Percentiles rank a stretch among this genome's conserved stretches.
phyloP scores from a whole-genome alignment of 2,113 vertebrate species.

The Halcyon senegalensis region DNA sequence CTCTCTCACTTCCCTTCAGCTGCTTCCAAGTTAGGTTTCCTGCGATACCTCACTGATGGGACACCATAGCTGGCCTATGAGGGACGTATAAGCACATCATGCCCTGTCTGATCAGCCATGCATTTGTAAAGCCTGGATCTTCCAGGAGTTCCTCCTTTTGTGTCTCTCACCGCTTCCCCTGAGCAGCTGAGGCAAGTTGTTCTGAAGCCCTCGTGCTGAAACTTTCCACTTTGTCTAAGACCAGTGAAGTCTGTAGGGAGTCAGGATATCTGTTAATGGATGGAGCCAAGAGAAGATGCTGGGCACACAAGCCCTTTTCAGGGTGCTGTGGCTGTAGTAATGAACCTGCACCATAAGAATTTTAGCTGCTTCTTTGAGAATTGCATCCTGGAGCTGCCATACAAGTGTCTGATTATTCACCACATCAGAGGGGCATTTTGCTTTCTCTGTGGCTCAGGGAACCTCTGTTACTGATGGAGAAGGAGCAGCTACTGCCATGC shows the following conservation, averaged over 20 bases:
- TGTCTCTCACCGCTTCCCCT: neutral
- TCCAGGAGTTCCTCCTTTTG: neutral
- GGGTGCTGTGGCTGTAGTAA: neutral
- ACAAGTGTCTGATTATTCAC: neutral
- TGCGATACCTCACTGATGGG: neutral
- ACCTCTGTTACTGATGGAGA: neutral
- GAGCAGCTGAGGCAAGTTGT: neutral
- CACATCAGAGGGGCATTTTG: neutral
- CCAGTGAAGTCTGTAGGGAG: neutral
- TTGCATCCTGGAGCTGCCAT: neutral
- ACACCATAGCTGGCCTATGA: neutral
- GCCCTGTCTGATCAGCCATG: neutral
- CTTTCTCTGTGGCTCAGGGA: neutral
- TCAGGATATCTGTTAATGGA: neutral
- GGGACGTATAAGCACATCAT: neutral
- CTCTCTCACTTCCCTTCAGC: neutral
- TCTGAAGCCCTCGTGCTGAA: neutral
- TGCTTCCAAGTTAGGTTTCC: neutral
- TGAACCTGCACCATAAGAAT: neutral
- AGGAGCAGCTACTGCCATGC: neutral
- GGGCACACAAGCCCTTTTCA: neutral
- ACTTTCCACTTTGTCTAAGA: neutral
- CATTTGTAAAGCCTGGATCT: neutral
- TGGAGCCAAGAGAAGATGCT: neutral
- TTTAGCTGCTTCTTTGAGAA: neutral